Evolutionary conservation across 2,797 vertebrate genomes (phyloP).

Genomic region (Myotis vivesi): DNA sequence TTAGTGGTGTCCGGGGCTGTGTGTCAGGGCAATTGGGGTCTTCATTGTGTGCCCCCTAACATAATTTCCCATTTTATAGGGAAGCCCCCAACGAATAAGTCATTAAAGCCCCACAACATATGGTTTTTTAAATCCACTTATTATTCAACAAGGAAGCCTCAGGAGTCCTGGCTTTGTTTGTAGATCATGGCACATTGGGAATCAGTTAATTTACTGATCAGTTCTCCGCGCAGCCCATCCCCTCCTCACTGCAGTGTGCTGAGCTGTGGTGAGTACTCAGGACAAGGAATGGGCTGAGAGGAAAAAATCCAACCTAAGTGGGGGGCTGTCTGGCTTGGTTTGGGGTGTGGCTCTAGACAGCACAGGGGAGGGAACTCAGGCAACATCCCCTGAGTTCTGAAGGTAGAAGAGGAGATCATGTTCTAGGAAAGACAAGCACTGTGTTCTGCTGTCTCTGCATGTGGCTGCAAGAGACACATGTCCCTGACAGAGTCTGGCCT

Average conservation of each 20-base stretch:
- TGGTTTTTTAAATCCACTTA: slow-evolving; percentile 26
- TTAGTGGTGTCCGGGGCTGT: neutral
- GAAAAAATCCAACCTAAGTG: neutral
- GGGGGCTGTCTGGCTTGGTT: neutral
- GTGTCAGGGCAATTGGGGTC: neutral
- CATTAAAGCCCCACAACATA: neutral
- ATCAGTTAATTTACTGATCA: neutral
- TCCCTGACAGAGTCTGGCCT: too few relatives aligned
- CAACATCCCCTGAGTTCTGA: neutral
- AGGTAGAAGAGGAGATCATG: too few relatives aligned
- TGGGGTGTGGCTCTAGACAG: fast-evolving
- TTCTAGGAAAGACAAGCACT: too few relatives aligned
- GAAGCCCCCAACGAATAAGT: neutral
- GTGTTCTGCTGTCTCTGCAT: too few relatives aligned
- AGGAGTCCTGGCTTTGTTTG: neutral
- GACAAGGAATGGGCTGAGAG: neutral
- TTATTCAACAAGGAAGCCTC: neutral
- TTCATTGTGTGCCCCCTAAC: neutral
- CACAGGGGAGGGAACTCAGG: neutral
- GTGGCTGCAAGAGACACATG: too few relatives aligned
- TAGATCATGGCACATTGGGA: neutral
- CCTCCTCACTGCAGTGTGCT: neutral
- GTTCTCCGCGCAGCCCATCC: neutral
- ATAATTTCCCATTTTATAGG: slow-evolving; percentile 1
- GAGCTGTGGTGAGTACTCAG: fast-evolving